Base-by-base conservation (phyloP, 2,797 vertebrate species). In the Triplophysa yarkandensis region DNA sequence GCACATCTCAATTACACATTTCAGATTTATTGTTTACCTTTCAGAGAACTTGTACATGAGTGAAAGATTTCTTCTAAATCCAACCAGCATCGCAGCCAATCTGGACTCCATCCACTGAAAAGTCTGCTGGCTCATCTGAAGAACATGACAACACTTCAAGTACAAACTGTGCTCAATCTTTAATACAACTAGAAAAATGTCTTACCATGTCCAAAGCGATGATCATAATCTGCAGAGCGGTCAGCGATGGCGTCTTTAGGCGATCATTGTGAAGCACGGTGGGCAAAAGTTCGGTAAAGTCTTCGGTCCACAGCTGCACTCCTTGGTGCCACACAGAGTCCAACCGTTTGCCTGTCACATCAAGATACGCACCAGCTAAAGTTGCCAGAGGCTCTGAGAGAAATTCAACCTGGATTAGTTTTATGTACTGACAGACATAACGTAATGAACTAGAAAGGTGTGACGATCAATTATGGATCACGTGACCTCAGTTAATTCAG, bases 351-450 rank as follows among this genome's bases (percentile, higher is more conserved):
- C 90, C 90, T 0, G 85, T 95, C 66, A 93, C 92, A 34, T 96
- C 94, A 0, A 94, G 92, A 83, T 94, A 96, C 28, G 92, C 92
- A 0, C 90, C 95, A 43, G 95, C 92, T 77, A 95, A 80, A 0
- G 91, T 95, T 55, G 88, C 88, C 80, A 95, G 75, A 0, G 94
- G 94, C 73, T 90, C 95, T 96, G 85, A 5, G 3, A 68, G 1
- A 64, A 46, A 62, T 57, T 8, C 71, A 30, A 39, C 16, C 64
- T 60, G 36, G n/a, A 79, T 67, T 64, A 34, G 58, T 8, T 1
- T 43, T 46, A 19, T 46, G 14, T 46, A 19, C 41, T 16, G 41
- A 43, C 14, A 43, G 4, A 6, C 14, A 41, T n/a, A n/a, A n/a
- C n/a, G n/a, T n/a, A n/a, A n/a, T n/a, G n/a, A n/a, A n/a, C n/a